phyloP scores from a whole-genome alignment of 2,888 invertebrate genomes.

The Rosalia funebris region DNA sequence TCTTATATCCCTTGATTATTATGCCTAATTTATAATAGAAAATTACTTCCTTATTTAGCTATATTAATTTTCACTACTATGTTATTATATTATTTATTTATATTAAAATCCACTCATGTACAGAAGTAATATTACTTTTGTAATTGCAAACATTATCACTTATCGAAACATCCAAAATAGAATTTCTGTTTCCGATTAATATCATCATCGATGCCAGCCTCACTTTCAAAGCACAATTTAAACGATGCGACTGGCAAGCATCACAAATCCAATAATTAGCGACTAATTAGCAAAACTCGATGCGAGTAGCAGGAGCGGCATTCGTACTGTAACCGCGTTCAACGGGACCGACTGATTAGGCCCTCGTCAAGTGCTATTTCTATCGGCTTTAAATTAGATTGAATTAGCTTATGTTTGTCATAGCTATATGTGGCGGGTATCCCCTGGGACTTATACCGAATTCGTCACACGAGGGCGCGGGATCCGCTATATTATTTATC shows the following conservation, averaged over 20 bases:
- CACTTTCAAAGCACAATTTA: constrained; percentile 16
- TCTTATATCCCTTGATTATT: too few relatives aligned
- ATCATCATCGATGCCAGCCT: constrained; percentile 3
- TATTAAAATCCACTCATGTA: too few relatives aligned
- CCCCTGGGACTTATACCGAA: constrained; percentile 18
- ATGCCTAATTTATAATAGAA: too few relatives aligned
- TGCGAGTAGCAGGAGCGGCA: constrained; percentile 55
- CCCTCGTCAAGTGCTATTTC: constrained; percentile 59
- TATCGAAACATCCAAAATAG: too few relatives aligned
- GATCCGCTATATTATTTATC: too few relatives aligned
- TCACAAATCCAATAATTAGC: constrained; percentile 58
- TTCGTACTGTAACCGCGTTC: constrained; percentile 55
- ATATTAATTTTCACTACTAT: too few relatives aligned
- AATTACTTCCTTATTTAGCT: too few relatives aligned
- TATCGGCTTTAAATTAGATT: constrained; percentile 58
- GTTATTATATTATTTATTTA: too few relatives aligned
- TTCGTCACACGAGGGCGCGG: background rate
- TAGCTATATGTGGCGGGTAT: constrained; percentile 27
- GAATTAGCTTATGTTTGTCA: constrained; percentile 53
- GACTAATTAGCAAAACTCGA: constrained; percentile 59
- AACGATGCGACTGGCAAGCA: constrained; percentile 49
- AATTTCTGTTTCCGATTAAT: too few relatives aligned
- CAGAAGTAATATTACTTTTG: too few relatives aligned
- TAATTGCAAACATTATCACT: too few relatives aligned
- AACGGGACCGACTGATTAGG: constrained; percentile 53